Evolutionary conservation across 2,113 vertebrate genomes (phyloP), one percentile per base, ranked within the genome.

Genomic region (Chionomys nivalis): DNA sequence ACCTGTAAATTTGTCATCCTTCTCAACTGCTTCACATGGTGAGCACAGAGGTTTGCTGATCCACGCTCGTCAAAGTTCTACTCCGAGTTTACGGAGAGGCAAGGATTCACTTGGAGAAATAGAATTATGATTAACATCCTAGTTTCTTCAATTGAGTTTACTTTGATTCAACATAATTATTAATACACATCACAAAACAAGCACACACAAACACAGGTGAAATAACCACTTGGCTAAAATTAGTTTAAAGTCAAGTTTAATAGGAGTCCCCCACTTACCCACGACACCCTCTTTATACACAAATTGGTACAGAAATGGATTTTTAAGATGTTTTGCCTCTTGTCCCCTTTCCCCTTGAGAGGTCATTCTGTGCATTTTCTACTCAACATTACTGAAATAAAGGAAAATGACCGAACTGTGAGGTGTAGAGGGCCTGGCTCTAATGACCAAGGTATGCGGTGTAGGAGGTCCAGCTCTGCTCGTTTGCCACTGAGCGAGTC

Each of bases 1-100:
- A 96, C 92, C 90, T 97, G 79, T 89, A 97, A 90, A 97, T 97
- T 96, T 95, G 93, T 73, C 87, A 87, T 77, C n/a, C 87, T 93
- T 98, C 91, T 86, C 95, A 96, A 3, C 3, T 58, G 66, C 96
- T 95, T 96, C 19, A 7, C 52, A 88, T 28, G 94, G 92, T 97
- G 95, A 93, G 85, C 82, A 96, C 90, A 98, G 83, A 83, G 49
- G 68, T 65, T 31, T 91, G 72, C 86, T 91, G 86, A 93, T 81
- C 95, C 8, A 94, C 66, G 78, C 97, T 87, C 61, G 77, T 90
- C 94, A 87, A 89, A 87, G 79, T 96, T 96, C 70, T 7, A 91
- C 39, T 81, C 96, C 96, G 96, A 95, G 3, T 58, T 95, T 76
- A 93, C 97, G 96, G 95, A 96, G 10, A 85, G 72, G 86, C 14